These are phyloP conservation scores for Coendou prehensilis DNA, from an alignment of 2,797 vertebrate species.

Conservation along the genomic window DNA sequence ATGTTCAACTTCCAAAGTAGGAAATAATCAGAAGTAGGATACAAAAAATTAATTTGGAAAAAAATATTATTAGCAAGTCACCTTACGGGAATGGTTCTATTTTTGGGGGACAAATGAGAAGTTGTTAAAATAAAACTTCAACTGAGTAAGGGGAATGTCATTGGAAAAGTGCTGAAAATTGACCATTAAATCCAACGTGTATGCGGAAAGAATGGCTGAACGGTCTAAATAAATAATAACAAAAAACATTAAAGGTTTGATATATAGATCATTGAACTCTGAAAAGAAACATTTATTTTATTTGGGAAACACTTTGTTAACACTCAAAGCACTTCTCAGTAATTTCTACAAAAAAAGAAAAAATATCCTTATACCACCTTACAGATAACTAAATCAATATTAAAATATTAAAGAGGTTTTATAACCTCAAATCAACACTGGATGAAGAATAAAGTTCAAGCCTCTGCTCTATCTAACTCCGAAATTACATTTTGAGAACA, in stretches of 20 bases:
- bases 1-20: not conserved
- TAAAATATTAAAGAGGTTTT: conserved; percentile 11
- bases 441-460: conserved; percentile 44
- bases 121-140: not conserved
- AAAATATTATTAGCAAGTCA: not conserved
- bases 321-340: not conserved
- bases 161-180: conserved; percentile 32
- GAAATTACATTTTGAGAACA: not conserved
- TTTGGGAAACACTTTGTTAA: not conserved
- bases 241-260: conserved; percentile 9
- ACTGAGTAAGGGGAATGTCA: not conserved
- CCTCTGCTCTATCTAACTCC: not conserved
- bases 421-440: not conserved
- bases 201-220: not conserved
- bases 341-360: conserved; percentile 9
- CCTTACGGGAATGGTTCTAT: not conserved
- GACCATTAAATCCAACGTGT: not conserved
- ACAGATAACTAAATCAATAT: conserved; percentile 24
- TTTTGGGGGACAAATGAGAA: conserved; percentile 44
- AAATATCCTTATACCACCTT: not conserved
- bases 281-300: conserved; percentile 25
- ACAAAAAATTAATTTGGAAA: not conserved
- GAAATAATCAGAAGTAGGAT: not conserved
- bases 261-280: not conserved
- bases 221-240: conserved; percentile 39